Evolutionary conservation across 2,888 invertebrate genomes (phyloP), one percentile per base, ranked within the genome.

Genomic region (Drosophila melanocephala): DNA sequence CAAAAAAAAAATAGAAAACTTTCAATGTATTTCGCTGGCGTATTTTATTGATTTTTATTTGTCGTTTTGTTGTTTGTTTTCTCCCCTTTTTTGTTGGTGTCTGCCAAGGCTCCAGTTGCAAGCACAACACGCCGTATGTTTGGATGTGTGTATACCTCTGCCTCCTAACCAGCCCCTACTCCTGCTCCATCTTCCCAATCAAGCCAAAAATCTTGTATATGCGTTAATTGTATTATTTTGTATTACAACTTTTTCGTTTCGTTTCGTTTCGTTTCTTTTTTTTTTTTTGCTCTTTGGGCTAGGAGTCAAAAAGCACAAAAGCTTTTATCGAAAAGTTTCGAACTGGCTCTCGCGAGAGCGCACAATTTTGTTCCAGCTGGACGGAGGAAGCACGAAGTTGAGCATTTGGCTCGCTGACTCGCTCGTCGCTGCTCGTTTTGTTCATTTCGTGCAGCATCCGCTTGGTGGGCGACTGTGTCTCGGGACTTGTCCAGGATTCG

Each of bases 401-500:
- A 56, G 35, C 47, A 28, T 35, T 53, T 64, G n/a, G n/a, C 28
- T 42, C 53, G 60, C 37, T 32, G 35, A 28, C n/a, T 63, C 33
- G 58, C 6, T 44, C n/a, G 39, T 42, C 28, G 28, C 19, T 51
- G 26, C 3, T 26, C 50, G 16, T 26, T 50, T 56, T 39, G 26
- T 53, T 78, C 79, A 83, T 73, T 81, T 82, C 79, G 70, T 77
- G 69, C 81, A 81, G 81, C 81, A 82, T 78, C 79, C 83, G 81
- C 79, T 70, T 72, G 72, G 66, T 61, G 58, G 66, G 35, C 68
- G 71, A 63, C 61, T 65, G 71, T 66, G 61, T 66, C 72, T 35
- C 71, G 42, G 26, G 19, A 60, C 35, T 57, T 53, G 55, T 77
- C 77, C 72, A 73, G 64, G 42, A 51, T 57, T 39, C 39, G 35